A percentile compares a stretch with the other conserved stretches of the same genome.
Evolutionary conservation across 2,888 invertebrate genomes (phyloP).

Genomic region (Sceliomorpha sp.): DNA sequence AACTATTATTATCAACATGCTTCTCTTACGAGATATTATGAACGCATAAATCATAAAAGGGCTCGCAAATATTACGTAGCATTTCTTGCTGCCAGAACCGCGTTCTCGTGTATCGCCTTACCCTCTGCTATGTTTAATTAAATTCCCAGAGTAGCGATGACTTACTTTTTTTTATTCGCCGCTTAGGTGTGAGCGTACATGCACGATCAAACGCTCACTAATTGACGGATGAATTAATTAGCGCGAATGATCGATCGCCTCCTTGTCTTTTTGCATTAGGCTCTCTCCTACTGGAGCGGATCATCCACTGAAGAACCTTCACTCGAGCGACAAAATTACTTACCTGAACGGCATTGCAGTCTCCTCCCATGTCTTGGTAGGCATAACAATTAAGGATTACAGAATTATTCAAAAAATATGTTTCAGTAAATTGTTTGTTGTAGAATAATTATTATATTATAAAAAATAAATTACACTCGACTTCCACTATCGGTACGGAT

Average conservation of each 20-base stretch:
- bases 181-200: conserved; percentile 58
- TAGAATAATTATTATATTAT: no score
- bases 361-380: conserved; percentile 5
- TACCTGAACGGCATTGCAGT: conserved; percentile 9
- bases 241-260: conserved; percentile 71
- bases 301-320: conserved; percentile 28
- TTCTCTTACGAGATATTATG: conserved; percentile 30
- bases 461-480: no score
- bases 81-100: conserved; percentile 66
- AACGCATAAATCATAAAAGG: conserved; percentile 43
- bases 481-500: no score
- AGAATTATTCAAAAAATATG: no score
- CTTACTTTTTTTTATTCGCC: conserved; percentile 57
- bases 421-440: no score
- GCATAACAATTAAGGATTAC: no score
- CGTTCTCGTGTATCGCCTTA: conserved; percentile 63
- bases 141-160: conserved; percentile 70
- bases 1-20: conserved; percentile 40
- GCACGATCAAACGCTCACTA: conserved; percentile 61
- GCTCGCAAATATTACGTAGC: conserved; percentile 42
- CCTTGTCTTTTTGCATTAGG: conserved; percentile 28
- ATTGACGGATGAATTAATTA: conserved; percentile 79
- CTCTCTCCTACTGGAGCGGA: conserved; percentile 11
- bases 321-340: conserved; percentile 28
- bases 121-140: conserved; percentile 72